phyloP scores from a whole-genome alignment of 1,140 invertebrate genomes.

The Eumaeus atala region DNA sequence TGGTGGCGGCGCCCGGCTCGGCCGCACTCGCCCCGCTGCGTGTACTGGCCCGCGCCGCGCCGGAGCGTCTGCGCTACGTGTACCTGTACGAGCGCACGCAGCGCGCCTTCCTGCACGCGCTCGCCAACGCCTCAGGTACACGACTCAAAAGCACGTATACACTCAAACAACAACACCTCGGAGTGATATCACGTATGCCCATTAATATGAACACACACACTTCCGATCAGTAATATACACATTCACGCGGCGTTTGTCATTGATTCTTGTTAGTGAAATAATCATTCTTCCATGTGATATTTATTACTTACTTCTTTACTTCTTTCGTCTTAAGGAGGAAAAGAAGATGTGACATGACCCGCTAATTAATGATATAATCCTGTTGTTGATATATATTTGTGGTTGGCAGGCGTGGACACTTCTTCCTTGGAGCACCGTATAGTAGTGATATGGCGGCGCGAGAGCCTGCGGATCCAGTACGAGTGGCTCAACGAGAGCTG shows the following conservation, averaged over 20 bases:
- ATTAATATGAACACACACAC: no score
- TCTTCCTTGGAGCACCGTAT: conserved; percentile 80
- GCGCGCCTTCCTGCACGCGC: conserved; percentile 84
- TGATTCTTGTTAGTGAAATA: no score
- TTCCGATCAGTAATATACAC: no score
- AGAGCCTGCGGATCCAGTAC: conserved; percentile 89
- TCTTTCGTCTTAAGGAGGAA: no score
- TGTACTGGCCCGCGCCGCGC: conserved; percentile 77
- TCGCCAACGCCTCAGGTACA: conserved; percentile 77
- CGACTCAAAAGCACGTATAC: not conserved
- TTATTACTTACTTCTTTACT: no score
- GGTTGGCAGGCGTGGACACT: conserved; percentile 60
- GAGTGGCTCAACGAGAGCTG: conserved; percentile 88
- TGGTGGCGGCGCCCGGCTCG: conserved; percentile 73
- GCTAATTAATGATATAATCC: no score
- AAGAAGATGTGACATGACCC: no score
- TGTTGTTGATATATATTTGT: not conserved
- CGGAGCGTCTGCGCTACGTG: conserved; percentile 86
- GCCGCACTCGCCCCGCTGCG: conserved; percentile 71
- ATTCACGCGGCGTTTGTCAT: no score
- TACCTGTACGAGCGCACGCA: conserved; percentile 92
- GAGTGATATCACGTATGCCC: no score
- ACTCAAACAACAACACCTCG: not conserved
- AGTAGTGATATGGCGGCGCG: conserved; percentile 92
- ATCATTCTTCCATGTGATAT: no score